Evolutionary conservation across 2,888 invertebrate genomes (phyloP).

Genomic region (Luffia ferchaultella): DNA sequence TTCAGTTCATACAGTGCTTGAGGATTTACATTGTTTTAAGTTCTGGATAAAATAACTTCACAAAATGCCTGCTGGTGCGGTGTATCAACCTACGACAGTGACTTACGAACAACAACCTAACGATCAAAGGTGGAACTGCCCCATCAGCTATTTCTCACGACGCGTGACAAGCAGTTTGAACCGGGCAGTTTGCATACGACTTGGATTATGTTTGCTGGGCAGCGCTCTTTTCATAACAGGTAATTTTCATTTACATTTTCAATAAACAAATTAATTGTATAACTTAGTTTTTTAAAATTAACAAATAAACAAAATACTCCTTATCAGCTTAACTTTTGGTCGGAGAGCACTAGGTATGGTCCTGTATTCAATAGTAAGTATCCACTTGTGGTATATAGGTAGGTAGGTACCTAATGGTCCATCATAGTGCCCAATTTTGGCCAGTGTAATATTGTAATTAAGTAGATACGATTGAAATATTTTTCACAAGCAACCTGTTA

Average conservation of each 20-base stretch:
- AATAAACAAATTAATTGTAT: neutral
- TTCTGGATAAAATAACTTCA: too few relatives aligned
- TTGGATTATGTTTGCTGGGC: constrained; percentile 47
- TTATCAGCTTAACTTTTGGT: neutral
- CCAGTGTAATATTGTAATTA: too few relatives aligned
- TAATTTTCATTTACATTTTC: constrained; percentile 18
- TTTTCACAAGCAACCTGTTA: too few relatives aligned
- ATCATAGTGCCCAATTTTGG: neutral
- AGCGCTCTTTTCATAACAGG: constrained; percentile 51
- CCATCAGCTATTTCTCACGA: constrained; percentile 62
- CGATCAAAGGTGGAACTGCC: constrained; percentile 64
- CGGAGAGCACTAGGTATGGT: neutral
- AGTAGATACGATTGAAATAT: too few relatives aligned
- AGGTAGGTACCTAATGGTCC: neutral
- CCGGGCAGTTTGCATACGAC: constrained; percentile 44
- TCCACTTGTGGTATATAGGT: neutral
- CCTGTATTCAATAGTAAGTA: neutral
- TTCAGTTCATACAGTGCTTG: too few relatives aligned
- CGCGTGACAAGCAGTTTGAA: constrained; percentile 57
- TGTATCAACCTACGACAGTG: constrained; percentile 81
- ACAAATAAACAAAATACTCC: neutral
- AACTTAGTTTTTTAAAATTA: neutral
- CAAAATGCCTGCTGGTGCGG: constrained; percentile 75
- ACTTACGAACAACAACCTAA: constrained; percentile 72
- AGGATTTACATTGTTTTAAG: too few relatives aligned